Conservation (phyloP, 1,140 invertebrate genomes). For the Thaumatotibia leucotreta region DNA sequence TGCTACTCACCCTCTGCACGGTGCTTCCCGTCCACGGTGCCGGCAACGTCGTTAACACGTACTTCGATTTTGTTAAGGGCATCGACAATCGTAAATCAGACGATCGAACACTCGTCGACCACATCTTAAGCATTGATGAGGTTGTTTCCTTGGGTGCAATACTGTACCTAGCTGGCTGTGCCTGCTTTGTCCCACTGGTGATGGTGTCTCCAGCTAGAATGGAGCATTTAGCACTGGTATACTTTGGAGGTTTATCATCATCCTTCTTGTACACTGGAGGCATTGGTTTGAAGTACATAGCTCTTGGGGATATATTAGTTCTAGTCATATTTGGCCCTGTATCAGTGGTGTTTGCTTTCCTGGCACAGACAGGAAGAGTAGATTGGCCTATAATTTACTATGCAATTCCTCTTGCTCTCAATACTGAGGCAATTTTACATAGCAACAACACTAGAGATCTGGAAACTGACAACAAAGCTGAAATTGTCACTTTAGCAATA, state of each 20-base stretch:
- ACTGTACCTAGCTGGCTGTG: slow-evolving; percentile 90
- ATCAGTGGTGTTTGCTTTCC: slow-evolving; percentile 95
- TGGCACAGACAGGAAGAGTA: slow-evolving; percentile 92
- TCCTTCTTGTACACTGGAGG: slow-evolving; percentile 95
- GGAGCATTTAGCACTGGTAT: slow-evolving; percentile 95
- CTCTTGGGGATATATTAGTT: slow-evolving; percentile 92
- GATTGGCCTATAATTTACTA: slow-evolving; percentile 93
- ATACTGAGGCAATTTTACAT: slow-evolving; percentile 96
- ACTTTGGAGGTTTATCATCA: slow-evolving; percentile 97
- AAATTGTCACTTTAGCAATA: slow-evolving; percentile 95
- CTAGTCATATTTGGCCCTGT: slow-evolving; percentile 96
- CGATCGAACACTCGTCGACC: slow-evolving; percentile 94
- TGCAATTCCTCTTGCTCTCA: slow-evolving; percentile 94
- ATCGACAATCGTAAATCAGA: slow-evolving; percentile 95
- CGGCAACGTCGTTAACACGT: slow-evolving; percentile 98
- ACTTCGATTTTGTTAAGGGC: slow-evolving; percentile 95
- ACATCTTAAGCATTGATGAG: slow-evolving; percentile 90
- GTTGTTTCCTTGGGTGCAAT: slow-evolving; percentile 91
- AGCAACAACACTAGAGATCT: slow-evolving; percentile 96
- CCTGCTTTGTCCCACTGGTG: slow-evolving; percentile 90
- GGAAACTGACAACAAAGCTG: slow-evolving; percentile 89
- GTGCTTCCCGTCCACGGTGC: slow-evolving; percentile 95
- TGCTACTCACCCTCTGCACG: slow-evolving; percentile 89
- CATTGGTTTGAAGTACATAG: slow-evolving; percentile 96
- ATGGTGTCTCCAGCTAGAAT: slow-evolving; percentile 91